Base-by-base conservation (phyloP, 2,888 invertebrate genomes). In the Lycia hirtaria region DNA sequence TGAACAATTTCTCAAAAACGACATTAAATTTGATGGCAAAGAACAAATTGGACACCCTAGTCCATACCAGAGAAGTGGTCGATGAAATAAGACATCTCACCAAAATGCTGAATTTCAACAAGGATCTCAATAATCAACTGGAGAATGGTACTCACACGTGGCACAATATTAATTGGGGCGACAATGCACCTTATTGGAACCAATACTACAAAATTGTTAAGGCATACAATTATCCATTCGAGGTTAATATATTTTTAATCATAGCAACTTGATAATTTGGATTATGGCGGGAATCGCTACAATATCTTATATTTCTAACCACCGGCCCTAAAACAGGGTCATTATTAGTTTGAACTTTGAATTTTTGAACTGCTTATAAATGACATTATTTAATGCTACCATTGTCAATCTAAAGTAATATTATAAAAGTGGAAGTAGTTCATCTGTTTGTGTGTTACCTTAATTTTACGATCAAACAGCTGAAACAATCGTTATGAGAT, bases 111-210 rank as follows among this genome's bases (percentile, higher is more conserved):
- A 88, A 90, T 62, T 81, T 88, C 15, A 80, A 84, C 40, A 81
- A 76, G 44, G 67, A 73, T 1, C 43, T 63, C 3, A 26, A 62
- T 5, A 71, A 69, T 4, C 62, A 67, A 15, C 9, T 63, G 0
- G 72, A 73, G 0, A 65, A 69, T 0, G 71, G 68, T 1, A 37
- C 55, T 0, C 57, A 68, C 14, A 59, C 75, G 0, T 92, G 91
- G 92, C 71, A 64, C 53, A 91, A 92, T 55, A 83, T 87, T 1
- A 91, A 91, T 49, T 92, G 92, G 92, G 92, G 91, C 0, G 85
- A 85, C 0, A 84, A 91, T 53, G 91, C 92, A 0, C 92, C 92
- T 0, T 91, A 90, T 63, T 91, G 91, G 91, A 92, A 92, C 60
- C 87, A 91, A 64, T 92, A 88, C 60, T 92, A 89, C 56, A 83